These are phyloP conservation scores for Petrophora chlorosata DNA, from an alignment of 2,888 invertebrate genomes.

Conservation along the genomic window DNA sequence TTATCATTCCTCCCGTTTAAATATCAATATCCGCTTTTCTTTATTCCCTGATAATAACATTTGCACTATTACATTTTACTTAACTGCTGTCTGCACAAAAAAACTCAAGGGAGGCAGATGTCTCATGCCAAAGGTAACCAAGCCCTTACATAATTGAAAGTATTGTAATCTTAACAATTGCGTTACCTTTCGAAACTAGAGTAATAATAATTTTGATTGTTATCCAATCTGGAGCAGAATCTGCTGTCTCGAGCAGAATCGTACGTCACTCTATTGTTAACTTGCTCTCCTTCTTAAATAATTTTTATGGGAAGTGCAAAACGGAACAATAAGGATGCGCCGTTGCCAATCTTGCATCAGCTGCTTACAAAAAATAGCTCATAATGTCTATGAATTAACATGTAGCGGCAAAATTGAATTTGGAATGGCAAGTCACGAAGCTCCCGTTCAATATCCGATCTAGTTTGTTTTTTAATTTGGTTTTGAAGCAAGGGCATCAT, in stretches of 20 bases:
- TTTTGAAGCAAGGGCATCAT: conserved; percentile 39
- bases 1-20: too few species aligned
- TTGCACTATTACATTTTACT: conserved; percentile 1
- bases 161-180: conserved; percentile 68
- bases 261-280: conserved; percentile 44
- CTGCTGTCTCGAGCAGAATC: conserved; percentile 10
- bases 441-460: conserved; percentile 51
- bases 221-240: conserved; percentile 71
- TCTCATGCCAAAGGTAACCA: conserved; percentile 48
- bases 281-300: conserved; percentile 38
- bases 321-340: conserved; percentile 53
- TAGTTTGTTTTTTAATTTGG: conserved; percentile 59
- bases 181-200: conserved; percentile 54
- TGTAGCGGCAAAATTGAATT: conserved; percentile 4
- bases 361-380: conserved; percentile 1
- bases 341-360: conserved; percentile 35
- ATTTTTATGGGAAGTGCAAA: conserved; percentile 76
- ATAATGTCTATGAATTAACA: conserved; percentile 8
- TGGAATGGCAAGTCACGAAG: conserved; percentile 29
- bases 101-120: conserved; percentile 56
- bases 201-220: conserved; percentile 70
- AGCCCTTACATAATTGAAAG: conserved; percentile 57
- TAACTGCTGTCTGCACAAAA: conserved; percentile 15
- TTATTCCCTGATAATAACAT: too few species aligned
- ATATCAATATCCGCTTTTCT: too few species aligned